phyloP scores from a whole-genome alignment of 2,888 invertebrate genomes.

The Zeuzera pyrina region DNA sequence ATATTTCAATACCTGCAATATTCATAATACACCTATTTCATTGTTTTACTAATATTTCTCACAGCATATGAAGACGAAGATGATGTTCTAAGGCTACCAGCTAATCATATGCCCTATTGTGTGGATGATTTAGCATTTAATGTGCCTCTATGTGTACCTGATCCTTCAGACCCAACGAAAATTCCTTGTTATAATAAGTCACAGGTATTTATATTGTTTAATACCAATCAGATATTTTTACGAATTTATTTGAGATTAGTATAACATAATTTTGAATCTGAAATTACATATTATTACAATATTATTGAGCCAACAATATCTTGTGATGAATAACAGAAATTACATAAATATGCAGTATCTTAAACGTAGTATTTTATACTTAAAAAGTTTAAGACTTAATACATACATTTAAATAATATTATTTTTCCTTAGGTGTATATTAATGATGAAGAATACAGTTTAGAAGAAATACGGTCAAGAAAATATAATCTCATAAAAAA shows the following conservation, averaged over 20 bases:
- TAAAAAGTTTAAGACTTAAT: slow-evolving; percentile 7
- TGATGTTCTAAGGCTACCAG: slow-evolving; percentile 48
- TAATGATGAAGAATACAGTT: slow-evolving; percentile 78
- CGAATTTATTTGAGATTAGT: too few species aligned
- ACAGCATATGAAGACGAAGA: slow-evolving; percentile 77
- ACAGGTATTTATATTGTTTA: slow-evolving; percentile 44
- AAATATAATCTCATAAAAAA: slow-evolving; percentile 61
- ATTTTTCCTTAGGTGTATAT: slow-evolving; percentile 49
- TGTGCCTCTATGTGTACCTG: slow-evolving; percentile 74
- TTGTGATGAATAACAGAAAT: too few species aligned
- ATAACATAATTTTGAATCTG: too few species aligned
- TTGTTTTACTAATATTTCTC: slow-evolving; percentile 14
- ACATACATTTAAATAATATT: neutral
- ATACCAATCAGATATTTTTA: too few species aligned
- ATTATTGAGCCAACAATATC: too few species aligned
- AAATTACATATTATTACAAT: too few species aligned
- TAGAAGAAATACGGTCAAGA: slow-evolving; percentile 82
- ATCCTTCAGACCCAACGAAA: slow-evolving; percentile 74
- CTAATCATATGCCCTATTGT: slow-evolving; percentile 61
- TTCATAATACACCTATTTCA: neutral
- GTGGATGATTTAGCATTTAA: slow-evolving; percentile 70
- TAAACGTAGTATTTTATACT: slow-evolving; percentile 4
- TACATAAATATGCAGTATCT: too few species aligned
- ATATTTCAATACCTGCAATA: slow-evolving; percentile 5
- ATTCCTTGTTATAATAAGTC: slow-evolving; percentile 80